Conservation (phyloP, 2,797 vertebrate genomes). For the Sciurus carolinensis region DNA sequence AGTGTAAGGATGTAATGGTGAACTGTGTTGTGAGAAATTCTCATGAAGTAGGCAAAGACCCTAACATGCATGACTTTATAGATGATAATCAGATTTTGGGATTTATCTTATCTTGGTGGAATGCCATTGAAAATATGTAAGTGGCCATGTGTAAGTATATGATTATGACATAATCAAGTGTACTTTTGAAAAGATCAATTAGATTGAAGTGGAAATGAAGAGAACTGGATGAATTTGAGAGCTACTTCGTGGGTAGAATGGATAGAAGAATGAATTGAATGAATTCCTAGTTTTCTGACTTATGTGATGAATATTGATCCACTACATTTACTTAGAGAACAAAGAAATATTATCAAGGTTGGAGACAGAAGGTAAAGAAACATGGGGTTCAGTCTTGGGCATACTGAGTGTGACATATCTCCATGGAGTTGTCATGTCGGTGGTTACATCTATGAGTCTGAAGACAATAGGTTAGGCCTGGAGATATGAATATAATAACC, state of each 20-base stretch:
- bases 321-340: neutral
- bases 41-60: neutral
- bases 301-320: neutral
- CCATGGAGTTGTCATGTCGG: neutral
- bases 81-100: neutral
- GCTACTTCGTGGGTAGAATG: neutral
- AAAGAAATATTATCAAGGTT: neutral
- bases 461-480: neutral
- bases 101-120: neutral
- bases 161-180: neutral
- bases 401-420: neutral
- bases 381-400: neutral
- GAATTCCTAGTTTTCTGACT: neutral
- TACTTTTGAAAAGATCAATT: neutral
- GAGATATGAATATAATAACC: neutral
- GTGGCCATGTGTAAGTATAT: neutral
- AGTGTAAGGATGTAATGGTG: neutral
- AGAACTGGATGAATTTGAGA: neutral
- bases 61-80: neutral
- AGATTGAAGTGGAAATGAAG: neutral
- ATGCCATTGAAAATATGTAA: neutral
- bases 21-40: neutral
- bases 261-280: neutral
- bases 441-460: neutral
- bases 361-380: no score